Conservation (phyloP, 2,888 invertebrate genomes). For the Laspeyria flexula region DNA sequence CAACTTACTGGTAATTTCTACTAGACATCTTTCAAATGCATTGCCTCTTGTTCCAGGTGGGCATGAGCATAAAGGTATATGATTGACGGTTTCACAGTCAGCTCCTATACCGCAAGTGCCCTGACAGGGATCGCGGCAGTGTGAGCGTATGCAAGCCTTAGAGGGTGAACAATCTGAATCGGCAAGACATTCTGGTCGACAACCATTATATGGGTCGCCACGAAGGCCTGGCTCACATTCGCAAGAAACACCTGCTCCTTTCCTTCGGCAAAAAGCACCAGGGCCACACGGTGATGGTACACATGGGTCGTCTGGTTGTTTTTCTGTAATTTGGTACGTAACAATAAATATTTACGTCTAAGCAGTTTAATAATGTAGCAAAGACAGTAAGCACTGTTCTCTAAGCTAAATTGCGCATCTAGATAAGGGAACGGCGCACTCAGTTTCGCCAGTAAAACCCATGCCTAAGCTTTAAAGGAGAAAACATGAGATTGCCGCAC, state of each 20-base stretch:
- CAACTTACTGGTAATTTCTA: constrained; percentile 66
- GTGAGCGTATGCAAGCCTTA: constrained; percentile 92
- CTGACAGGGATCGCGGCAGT: constrained; percentile 93
- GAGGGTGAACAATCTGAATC: constrained; percentile 95
- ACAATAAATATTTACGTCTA: constrained; percentile 17
- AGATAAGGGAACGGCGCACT: constrained; percentile 53
- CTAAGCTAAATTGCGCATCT: constrained; percentile 40
- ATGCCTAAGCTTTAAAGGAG: constrained; percentile 85
- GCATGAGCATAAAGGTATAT: constrained; percentile 90
- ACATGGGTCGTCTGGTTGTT: constrained; percentile 89
- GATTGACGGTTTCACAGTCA: constrained; percentile 90
- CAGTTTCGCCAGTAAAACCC: constrained; percentile 82
- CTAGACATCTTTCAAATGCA: constrained; percentile 88
- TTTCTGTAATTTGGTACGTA: constrained; percentile 62
- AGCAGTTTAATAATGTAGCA: constrained; percentile 45
- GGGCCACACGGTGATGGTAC: constrained; percentile 93
- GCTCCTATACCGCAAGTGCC: constrained; percentile 94
- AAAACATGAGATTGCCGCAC: constrained; percentile 64
- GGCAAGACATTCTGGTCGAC: constrained; percentile 94
- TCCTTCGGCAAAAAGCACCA: constrained; percentile 92
- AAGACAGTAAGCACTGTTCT: constrained; percentile 62
- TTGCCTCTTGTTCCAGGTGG: constrained; percentile 89
- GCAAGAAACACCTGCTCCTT: constrained; percentile 90
- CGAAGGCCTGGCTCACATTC: constrained; percentile 90
- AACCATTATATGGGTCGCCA: constrained; percentile 91